Conservation (phyloP, 1,140 invertebrate genomes). For the Pomacea maculata region DNA sequence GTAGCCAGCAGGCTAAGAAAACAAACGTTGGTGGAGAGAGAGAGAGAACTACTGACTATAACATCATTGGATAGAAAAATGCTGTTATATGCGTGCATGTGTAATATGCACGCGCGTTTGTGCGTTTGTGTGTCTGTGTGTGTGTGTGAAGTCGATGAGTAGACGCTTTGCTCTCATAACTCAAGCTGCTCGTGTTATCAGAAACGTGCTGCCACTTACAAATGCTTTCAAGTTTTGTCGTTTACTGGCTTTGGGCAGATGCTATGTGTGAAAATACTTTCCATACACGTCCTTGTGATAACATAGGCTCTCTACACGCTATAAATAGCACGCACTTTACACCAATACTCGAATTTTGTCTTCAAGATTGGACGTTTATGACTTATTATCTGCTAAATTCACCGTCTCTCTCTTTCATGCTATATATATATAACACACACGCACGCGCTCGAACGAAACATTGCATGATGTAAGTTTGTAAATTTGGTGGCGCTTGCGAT, state of each 20-base stretch:
- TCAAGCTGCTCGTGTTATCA: not conserved
- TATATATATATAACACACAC: too few relatives aligned
- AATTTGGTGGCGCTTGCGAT: too few relatives aligned
- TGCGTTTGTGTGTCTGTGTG: slow-evolving; percentile 1
- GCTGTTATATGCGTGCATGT: not conserved
- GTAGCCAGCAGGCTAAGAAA: not conserved
- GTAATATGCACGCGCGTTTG: not conserved
- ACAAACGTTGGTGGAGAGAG: not conserved
- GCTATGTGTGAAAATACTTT: not conserved
- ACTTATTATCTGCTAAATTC: too few relatives aligned
- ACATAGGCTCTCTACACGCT: not conserved
- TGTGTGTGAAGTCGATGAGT: not conserved
- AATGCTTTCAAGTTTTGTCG: not conserved
- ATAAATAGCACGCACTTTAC: too few relatives aligned
- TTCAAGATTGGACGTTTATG: too few relatives aligned
- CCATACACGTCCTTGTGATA: not conserved
- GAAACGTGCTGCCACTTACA: not conserved
- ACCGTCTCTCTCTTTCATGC: too few relatives aligned
- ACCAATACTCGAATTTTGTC: too few relatives aligned
- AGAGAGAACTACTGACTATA: not conserved
- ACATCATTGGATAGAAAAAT: not conserved
- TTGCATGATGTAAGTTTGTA: too few relatives aligned
- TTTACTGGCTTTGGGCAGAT: not conserved
- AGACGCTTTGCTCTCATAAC: not conserved
- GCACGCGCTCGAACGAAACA: too few relatives aligned